phyloP scores from a whole-genome alignment of 1,140 invertebrate species.

The Bombus soroeensis region DNA sequence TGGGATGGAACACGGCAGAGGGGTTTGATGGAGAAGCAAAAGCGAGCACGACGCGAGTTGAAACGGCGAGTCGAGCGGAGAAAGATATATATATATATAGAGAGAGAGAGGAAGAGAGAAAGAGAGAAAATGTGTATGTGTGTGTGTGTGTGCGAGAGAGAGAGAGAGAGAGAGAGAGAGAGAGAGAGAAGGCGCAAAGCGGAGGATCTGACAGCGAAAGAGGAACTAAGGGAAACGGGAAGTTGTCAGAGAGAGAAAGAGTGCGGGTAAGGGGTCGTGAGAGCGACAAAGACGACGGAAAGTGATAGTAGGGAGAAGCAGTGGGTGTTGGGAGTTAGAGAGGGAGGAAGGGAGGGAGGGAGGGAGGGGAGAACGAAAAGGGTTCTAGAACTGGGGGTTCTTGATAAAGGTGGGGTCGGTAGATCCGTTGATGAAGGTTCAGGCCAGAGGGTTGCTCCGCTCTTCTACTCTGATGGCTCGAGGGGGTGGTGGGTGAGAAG shows the following conservation, averaged over 20 bases:
- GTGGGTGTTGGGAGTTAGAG: constrained; percentile 45
- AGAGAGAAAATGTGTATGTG: too few species aligned
- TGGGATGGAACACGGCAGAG: constrained; percentile 44
- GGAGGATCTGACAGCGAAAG: constrained; percentile 39
- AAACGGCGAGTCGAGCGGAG: constrained; percentile 32
- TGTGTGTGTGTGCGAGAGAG: too few species aligned
- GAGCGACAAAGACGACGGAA: constrained; percentile 40
- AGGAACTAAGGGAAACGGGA: constrained; percentile 49
- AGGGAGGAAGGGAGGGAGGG: constrained; percentile 28
- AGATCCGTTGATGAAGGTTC: constrained; percentile 83
- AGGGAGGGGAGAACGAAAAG: constrained; percentile 57
- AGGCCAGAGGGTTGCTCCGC: constrained; percentile 80
- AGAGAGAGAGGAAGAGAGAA: neutral
- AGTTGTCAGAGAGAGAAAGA: constrained; percentile 57
- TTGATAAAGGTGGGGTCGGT: constrained; percentile 83
- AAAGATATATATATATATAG: neutral
- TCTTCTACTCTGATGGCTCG: constrained; percentile 80
- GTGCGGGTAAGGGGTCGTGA: constrained; percentile 40
- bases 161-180: constrained; percentile 30
- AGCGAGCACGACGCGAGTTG: constrained; percentile 51
- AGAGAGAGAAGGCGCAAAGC: constrained; percentile 30
- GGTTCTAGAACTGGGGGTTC: constrained; percentile 76
- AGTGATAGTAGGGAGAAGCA: constrained; percentile 57
- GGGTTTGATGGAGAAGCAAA: constrained; percentile 53
- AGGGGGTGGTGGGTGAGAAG: constrained; percentile 53